Base-by-base conservation (phyloP, 2,888 invertebrate genomes). In the Digitonthophagus gazella region DNA sequence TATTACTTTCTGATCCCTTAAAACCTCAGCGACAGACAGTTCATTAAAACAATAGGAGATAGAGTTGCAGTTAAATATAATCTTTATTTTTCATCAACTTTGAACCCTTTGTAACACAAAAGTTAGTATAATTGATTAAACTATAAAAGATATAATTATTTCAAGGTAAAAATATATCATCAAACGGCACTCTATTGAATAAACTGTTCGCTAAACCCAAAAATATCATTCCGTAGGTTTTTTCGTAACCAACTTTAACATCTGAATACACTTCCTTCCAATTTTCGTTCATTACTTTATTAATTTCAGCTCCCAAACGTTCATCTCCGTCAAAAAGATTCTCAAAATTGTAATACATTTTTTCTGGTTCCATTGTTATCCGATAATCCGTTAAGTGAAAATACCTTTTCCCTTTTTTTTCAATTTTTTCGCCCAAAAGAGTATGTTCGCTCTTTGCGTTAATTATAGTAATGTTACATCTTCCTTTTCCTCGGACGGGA, bases 301-400 rank as follows among this genome's bases (percentile, higher is more conserved):
- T 80, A 58, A 82, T 75, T 67, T 80, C 78, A 3, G 72, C 70
- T 0, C 80, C 80, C 11, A 82, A 71, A 19, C 76, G 71, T 57
- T 77, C 69, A 64, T 81, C 79, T 0, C 81, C 81, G 67, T 80
- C 78, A 70, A 81, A 92, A 0, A 92, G 85, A 77, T 92, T 91
- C 28, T 89, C 86, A 77, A 92, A 92, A 68, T 88, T 77, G 73
- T 89, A 83, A 1, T 83, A 78, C 0, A 91, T 88, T 20, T 83
- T 83, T 74, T 87, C 84, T 0, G 92, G 91, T 0, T 84, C 79
- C 76, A 92, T 87, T 66, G 86, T 86, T 1, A 91, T 86, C 0
- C 82, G 83, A 78, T 90, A 92, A 57, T 89, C 88, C 54, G 84
- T 85, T 2, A 90, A 82, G 76, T 86, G 88, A 86, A 90, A 86